A percentile compares a stretch with the other conserved stretches of the same genome.
Conservation (phyloP, 2,113 vertebrate species). For the Emydura subglobosa region DNA sequence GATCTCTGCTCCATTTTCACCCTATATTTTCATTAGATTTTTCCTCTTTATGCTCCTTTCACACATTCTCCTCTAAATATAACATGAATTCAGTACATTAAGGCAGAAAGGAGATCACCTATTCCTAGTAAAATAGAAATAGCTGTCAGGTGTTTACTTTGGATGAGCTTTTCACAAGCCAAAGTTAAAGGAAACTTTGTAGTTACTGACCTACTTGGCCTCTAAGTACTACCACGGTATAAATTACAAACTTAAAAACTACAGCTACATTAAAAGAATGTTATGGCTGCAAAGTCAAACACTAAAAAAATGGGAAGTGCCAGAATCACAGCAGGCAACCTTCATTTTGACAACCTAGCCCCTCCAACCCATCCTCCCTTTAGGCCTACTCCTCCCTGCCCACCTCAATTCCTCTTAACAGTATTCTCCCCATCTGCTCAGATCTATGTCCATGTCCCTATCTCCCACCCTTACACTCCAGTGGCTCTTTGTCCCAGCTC, state of each 20-base stretch:
- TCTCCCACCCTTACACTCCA: not conserved
- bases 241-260: not conserved
- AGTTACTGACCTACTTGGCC: not conserved
- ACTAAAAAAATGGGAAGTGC: not conserved
- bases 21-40: not conserved
- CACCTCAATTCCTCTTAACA: not conserved
- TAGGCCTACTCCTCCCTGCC: not conserved
- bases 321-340: not conserved
- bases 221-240: not conserved
- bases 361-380: not conserved
- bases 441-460: not conserved
- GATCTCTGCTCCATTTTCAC: not conserved
- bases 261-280: not conserved
- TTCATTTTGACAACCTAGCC: not conserved
- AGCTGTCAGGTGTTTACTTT: not conserved
- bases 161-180: not conserved
- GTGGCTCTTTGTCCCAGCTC: not conserved
- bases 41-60: not conserved
- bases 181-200: not conserved
- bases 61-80: not conserved
- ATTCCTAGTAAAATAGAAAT: not conserved
- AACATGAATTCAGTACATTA: not conserved
- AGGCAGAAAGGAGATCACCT: not conserved
- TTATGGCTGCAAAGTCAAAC: not conserved
- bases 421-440: rapidly evolving